Conservation (phyloP, 2,797 vertebrate genomes). For the Poeciliopsis presidionis region DNA sequence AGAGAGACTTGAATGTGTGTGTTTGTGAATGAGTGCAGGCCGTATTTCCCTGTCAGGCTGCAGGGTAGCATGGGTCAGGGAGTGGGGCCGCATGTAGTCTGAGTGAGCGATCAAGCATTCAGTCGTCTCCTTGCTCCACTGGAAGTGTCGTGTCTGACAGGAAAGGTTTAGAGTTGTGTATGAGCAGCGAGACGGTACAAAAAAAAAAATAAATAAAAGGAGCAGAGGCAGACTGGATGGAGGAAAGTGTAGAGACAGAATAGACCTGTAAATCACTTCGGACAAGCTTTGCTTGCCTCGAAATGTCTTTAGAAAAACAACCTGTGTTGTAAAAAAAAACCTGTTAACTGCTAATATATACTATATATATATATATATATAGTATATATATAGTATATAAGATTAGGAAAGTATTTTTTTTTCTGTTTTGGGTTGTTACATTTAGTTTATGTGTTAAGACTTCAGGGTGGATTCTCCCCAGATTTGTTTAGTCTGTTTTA, state of each 20-base stretch:
- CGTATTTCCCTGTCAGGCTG: slow-evolving; percentile 52
- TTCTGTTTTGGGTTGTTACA: background rate
- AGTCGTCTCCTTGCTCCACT: slow-evolving; percentile 43
- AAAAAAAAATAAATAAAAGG: slow-evolving; percentile 35
- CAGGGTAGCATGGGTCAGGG: slow-evolving; percentile 59
- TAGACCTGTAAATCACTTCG: background rate
- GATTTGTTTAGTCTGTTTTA: no score
- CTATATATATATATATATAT: background rate
- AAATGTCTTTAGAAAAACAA: slow-evolving; percentile 3
- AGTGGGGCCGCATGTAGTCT: slow-evolving; percentile 33
- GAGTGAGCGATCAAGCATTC: slow-evolving; percentile 51
- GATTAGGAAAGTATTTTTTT: background rate
- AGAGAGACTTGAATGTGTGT: slow-evolving; percentile 23
- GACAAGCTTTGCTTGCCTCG: background rate
- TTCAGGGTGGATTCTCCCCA: no score
- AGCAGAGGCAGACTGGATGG: slow-evolving; percentile 24
- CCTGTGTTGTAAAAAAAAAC: no score
- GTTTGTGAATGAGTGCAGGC: slow-evolving; percentile 23
- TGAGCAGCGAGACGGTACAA: slow-evolving; percentile 40
- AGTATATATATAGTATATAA: background rate
- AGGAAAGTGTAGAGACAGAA: slow-evolving; percentile 1
- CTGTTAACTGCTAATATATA: background rate
- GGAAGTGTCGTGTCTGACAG: slow-evolving; percentile 46
- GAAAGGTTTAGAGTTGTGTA: slow-evolving; percentile 46
- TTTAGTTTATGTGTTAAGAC: background rate